Evolutionary conservation across 92 coral and sea anemone species (phyloP), one percentile per base, ranked within the genome.

Genomic region (Siderastrea siderea): DNA sequence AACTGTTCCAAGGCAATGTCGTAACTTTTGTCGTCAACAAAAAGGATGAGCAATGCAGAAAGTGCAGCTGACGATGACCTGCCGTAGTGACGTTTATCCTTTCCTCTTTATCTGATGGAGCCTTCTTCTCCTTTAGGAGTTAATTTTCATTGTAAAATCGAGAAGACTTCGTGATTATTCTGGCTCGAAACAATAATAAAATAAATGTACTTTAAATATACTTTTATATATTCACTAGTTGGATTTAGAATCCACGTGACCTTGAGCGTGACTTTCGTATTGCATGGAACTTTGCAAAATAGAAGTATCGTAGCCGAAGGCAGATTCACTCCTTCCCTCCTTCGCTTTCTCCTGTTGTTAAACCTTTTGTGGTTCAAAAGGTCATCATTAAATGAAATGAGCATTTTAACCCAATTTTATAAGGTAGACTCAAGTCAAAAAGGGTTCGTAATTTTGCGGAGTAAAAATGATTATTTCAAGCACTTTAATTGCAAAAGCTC

Each of bases 31-130:
- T 64, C 17, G 44, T 64, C 69, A 64, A 64, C 17, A 64, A 64
- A 15, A 64, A 64, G 44, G 69, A 64, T 15, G 69, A 64, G 69
- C 69, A 64, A 6, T 64, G 69, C 69, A 64, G 69, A 64, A 64
- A 64, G 69, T 64, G 69, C 69, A 64, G 69, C 69, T 64, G 69
- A 64, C 69, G 69, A 64, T 64, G 69, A 64, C 69, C 69, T 64
- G 69, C 69, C 69, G 69, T 64, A 64, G 69, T 64, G 69, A 64
- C 69, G 7, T 64, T 64, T 64, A 64, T 64, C 7, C 69, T 64
- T 64, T 64, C 69, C 69, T 15, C 69, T 64, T 64, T 64, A 64
- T 64, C 69, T 64, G 69, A 64, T 15, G 69, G 69, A 64, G 69
- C 17, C 69, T 6, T 64, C 69, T 64, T 64, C 69, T 5, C 69